Base-by-base conservation (phyloP, 2,797 vertebrate genomes). In the Ptychobarbus kaznakovi region DNA sequence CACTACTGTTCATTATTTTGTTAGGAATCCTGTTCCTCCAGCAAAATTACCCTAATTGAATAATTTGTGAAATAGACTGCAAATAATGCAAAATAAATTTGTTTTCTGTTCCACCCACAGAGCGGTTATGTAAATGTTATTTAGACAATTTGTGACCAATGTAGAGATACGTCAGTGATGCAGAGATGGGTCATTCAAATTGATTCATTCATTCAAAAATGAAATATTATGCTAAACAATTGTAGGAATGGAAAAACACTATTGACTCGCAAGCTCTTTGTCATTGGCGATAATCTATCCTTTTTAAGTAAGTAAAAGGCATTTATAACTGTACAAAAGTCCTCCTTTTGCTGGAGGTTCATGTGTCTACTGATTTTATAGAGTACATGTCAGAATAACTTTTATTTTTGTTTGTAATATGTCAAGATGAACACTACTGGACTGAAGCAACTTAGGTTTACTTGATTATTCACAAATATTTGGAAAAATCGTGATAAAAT, bases 41-140 rank as follows among this genome's bases (percentile, higher is more conserved):
- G 73, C 61, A 72, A 58, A 77, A 68, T 32, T 12, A 65, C 10
- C 16, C 32, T 58, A 77, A 76, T 81, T 73, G 51, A 76, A 63
- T 32, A 40, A 76, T 76, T 35, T 25, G 84, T 81, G 79, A 86
- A 86, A n/a, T 44, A 53, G 65, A 80, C 68, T 40, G 75, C 25
- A 65, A 77, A 66, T 66, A 82, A 86, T 51, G 66, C 28, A 25
- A 58, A 56, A 68, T 74, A 82, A 82, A 83, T 53, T 16, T 3
- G 16, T n/a, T 49, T 70, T 70, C 38, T 78, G 73, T 86, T 78
- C 40, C 73, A 46, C 72, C 28, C 63, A 68, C 63, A 69, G 0
- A n/a, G 2, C 3, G 6, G 44, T 86, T 86, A 86, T 68, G 28
- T 86, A 86, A 86, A 86, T 61, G 35, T 28, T 51, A 44, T 82